phyloP scores from a whole-genome alignment of 2,797 vertebrate species.

The Oreochromis mossambicus region DNA sequence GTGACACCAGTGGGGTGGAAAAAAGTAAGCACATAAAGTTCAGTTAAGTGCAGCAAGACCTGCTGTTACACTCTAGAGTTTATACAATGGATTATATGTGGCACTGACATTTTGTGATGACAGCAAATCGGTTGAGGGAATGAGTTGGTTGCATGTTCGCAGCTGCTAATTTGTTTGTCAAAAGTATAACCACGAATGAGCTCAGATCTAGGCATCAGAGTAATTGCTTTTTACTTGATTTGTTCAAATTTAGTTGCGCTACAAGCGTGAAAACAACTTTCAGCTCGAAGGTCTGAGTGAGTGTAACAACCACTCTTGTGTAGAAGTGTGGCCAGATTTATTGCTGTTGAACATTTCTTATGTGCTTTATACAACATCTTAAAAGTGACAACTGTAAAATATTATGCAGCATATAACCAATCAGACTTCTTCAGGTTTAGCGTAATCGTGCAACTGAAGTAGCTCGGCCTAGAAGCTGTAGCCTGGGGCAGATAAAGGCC shows the following conservation, averaged over 20 bases:
- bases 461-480: constrained; percentile 1
- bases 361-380: not conserved
- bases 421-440: not conserved
- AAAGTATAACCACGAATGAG: not conserved
- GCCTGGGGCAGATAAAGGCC: constrained; percentile 37
- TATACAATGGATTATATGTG: not conserved
- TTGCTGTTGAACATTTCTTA: not conserved
- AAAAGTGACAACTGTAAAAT: not conserved
- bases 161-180: not conserved
- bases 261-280: not conserved
- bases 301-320: not conserved
- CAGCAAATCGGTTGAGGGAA: not conserved
- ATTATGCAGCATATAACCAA: not conserved
- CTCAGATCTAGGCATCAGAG: not conserved
- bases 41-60: not conserved
- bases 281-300: not conserved
- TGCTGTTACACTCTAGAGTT: not conserved
- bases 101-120: not conserved
- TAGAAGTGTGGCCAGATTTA: not conserved
- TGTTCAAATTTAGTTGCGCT: not conserved
- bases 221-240: not conserved
- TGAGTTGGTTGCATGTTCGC: not conserved
- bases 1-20: not conserved
- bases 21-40: not conserved
- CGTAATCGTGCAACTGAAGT: not conserved